Evolutionary conservation across 2,113 vertebrate species (phyloP).

Genomic region (Platichthys stellatus): DNA sequence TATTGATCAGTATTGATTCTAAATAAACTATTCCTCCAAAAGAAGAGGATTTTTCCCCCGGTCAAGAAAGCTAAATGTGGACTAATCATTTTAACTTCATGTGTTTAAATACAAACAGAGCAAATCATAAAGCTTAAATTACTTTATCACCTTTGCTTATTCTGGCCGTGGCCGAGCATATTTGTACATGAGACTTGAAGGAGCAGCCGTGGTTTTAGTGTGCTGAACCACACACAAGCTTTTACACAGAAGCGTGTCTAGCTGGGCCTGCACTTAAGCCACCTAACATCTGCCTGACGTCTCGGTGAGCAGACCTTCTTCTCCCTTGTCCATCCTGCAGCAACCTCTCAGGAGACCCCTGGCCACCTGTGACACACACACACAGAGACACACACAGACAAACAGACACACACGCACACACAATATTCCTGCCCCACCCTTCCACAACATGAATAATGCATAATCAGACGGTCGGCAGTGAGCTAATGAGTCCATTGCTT

Average conservation of each 20-base stretch:
- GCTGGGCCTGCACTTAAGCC: conserved; percentile 53
- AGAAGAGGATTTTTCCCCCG: too few relatives aligned
- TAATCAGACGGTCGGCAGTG: conserved; percentile 67
- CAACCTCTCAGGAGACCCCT: conserved; percentile 61
- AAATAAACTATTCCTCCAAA: too few relatives aligned
- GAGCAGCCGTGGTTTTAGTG: conserved; percentile 30
- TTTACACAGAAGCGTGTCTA: conserved; percentile 56
- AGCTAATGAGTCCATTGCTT: conserved; percentile 80
- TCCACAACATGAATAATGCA: conserved; percentile 81
- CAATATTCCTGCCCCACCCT: conserved; percentile 39
- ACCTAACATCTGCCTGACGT: conserved; percentile 75
- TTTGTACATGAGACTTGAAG: conserved; percentile 4
- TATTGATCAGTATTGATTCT: too few relatives aligned
- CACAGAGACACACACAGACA: not conserved
- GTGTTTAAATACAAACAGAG: not conserved
- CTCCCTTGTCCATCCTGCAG: conserved; percentile 55
- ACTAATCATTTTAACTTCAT: too few relatives aligned
- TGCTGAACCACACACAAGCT: conserved; percentile 47
- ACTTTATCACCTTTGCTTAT: not conserved
- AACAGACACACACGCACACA: not conserved
- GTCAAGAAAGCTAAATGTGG: too few relatives aligned
- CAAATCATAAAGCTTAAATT: not conserved
- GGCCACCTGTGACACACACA: conserved; percentile 65
- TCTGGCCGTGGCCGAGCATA: not conserved
- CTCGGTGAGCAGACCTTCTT: conserved; percentile 69